phyloP scores from a whole-genome alignment of 2,888 invertebrate genomes.

The Pelosia muscerda region DNA sequence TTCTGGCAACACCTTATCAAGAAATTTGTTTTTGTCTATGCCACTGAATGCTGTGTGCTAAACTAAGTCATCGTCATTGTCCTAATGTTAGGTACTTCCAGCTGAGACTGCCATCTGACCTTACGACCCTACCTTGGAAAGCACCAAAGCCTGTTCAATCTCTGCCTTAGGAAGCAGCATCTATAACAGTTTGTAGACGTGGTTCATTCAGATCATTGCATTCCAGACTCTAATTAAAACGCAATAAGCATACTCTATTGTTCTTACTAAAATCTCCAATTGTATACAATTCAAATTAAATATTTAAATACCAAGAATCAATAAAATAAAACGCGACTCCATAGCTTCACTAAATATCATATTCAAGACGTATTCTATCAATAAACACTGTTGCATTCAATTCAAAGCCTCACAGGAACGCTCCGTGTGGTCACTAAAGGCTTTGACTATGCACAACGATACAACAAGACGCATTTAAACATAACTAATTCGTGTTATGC shows the following conservation, averaged over 20 bases:
- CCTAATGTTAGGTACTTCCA: too few relatives aligned
- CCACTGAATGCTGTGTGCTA: too few relatives aligned
- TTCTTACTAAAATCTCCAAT: too few relatives aligned
- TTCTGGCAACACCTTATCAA: background rate
- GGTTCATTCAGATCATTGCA: too few relatives aligned
- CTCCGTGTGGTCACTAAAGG: constrained; percentile 77
- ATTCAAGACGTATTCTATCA: constrained; percentile 63
- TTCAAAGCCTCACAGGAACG: constrained; percentile 70
- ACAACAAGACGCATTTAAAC: constrained; percentile 65
- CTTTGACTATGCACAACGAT: constrained; percentile 65
- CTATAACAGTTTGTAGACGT: too few relatives aligned
- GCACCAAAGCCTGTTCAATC: too few relatives aligned
- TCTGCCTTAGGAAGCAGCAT: too few relatives aligned
- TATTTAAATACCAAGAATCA: constrained; percentile 20
- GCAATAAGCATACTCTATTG: too few relatives aligned
- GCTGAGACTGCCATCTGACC: too few relatives aligned
- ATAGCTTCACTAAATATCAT: constrained; percentile 62
- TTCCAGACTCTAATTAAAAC: too few relatives aligned
- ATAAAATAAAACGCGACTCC: constrained; percentile 45
- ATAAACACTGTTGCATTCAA: constrained; percentile 75
- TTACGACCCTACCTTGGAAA: too few relatives aligned
- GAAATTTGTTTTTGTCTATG: background rate
- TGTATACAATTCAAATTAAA: constrained; percentile 2
- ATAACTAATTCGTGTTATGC: constrained; percentile 73
- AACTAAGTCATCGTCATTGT: too few relatives aligned